Evolutionary conservation across 2,113 vertebrate species (phyloP).

Genomic region (Mus spicilegus): DNA sequence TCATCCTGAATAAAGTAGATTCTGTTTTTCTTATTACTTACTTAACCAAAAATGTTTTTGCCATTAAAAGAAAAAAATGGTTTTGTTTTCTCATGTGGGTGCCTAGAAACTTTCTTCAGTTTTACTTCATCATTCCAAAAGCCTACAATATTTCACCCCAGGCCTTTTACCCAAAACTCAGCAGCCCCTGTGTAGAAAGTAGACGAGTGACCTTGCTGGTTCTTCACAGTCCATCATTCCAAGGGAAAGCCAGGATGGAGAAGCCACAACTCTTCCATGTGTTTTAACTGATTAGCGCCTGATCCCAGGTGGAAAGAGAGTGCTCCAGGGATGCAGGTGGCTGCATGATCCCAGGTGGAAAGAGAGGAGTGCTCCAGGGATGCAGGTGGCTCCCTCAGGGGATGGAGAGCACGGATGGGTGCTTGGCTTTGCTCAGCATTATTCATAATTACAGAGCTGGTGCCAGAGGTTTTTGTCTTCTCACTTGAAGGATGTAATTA

Average conservation of each 20-base stretch:
- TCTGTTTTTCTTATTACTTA: not conserved
- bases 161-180: not conserved
- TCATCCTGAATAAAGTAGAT: conserved; percentile 18
- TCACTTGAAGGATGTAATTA: not conserved
- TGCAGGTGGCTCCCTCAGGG: not conserved
- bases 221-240: not conserved
- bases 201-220: not conserved
- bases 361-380: not conserved
- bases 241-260: not conserved
- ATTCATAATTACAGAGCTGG: not conserved
- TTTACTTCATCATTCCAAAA: conserved; percentile 13
- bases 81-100: not conserved
- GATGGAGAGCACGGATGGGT: not conserved
- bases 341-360: not conserved
- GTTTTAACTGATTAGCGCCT: not conserved
- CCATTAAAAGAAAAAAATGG: not conserved
- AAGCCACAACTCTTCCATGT: not conserved
- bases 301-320: not conserved
- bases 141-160: conserved; percentile 28
- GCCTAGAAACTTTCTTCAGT: not conserved
- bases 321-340: not conserved
- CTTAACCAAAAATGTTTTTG: not conserved
- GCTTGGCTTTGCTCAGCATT: not conserved
- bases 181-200: not conserved
- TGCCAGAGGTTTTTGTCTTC: not conserved